Base-by-base conservation (phyloP, 2,797 vertebrate genomes). In the Melanotaenia nigrans region DNA sequence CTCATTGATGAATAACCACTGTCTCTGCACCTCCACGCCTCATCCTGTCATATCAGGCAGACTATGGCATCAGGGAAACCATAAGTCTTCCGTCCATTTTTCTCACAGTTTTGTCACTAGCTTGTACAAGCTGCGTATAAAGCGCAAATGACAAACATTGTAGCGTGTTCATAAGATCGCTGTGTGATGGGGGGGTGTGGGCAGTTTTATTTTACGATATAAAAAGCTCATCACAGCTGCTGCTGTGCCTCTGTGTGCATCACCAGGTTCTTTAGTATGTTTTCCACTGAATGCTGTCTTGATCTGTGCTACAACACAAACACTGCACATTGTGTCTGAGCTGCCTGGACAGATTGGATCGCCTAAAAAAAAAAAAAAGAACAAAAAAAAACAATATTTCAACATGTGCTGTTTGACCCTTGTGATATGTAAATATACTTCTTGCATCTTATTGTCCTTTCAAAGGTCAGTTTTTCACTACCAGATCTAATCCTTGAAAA, bases 11-110 rank as follows among this genome's bases (percentile, higher is more conserved):
- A 85, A 86, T 82, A 88, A 85, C 85, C 90, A 85, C 89, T 75
- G 74, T 90, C 87, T 83, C 81, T 54, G 72, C 83, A 78, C 83
- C 83, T 78, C 78, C 73, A 42, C 75, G 65, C 81, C 85, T 89
- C 87, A 81, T 85, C 84, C 80, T 80, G 85, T 89, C 81, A 77
- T 76, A 82, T 73, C 87, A 86, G 84, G 86, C 69, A 82, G 80
- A 84, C 89, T 77, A 80, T 78, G 86, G 85, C 85, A 76, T 90
- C 90, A 90, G 90, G 90, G 90, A 92, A 90, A 90, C 81, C 89
- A 84, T 87, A 81, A 2, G 90, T 93, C 90, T 92, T 93, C 92
- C 90, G 74, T 88, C 85, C 80, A 63, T 74, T 53, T 82, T 69
- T 13, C 30, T 82, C 74, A 28, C 75, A 56, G 68, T 71, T 70